Evolutionary conservation across 2,797 vertebrate genomes (phyloP).

Genomic region (Myotis planiceps): DNA sequence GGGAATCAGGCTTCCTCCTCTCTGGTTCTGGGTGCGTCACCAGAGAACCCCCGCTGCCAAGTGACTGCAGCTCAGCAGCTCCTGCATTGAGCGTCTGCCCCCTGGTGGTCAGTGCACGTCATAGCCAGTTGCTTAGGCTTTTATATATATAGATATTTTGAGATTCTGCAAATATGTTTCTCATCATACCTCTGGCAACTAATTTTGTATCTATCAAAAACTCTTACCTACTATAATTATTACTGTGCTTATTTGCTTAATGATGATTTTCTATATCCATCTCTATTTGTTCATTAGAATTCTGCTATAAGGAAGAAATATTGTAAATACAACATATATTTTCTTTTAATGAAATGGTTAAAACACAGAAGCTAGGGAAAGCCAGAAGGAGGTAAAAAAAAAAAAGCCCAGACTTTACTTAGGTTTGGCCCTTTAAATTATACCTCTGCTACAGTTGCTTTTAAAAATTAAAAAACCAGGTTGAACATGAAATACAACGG

Average conservation of each 20-base stretch:
- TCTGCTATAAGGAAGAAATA: background rate
- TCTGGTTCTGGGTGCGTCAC: too few relatives aligned
- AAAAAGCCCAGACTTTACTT: background rate
- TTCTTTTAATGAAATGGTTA: background rate
- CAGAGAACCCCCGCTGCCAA: too few relatives aligned
- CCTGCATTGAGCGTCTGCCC: too few relatives aligned
- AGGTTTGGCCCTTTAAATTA: conserved; percentile 14
- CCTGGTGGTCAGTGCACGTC: too few relatives aligned
- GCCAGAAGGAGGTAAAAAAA: background rate
- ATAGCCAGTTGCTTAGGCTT: too few relatives aligned
- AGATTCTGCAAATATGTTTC: background rate
- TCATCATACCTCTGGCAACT: background rate
- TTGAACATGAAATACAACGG: background rate
- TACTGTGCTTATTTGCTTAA: background rate
- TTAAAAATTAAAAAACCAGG: conserved; percentile 9
- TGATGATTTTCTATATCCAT: background rate
- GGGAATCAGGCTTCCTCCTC: too few relatives aligned
- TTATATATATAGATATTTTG: background rate
- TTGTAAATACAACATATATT: background rate
- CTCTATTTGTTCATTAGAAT: background rate
- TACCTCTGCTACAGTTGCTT: background rate
- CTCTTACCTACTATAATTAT: background rate
- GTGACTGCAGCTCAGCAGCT: too few relatives aligned
- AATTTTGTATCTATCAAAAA: background rate
- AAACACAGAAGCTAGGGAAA: background rate